Percentiles rank a stretch among this genome's conserved stretches.
These are phyloP conservation scores for Idris sp. DNA, from an alignment of 1,140 invertebrate genomes.

Conservation along the genomic window DNA sequence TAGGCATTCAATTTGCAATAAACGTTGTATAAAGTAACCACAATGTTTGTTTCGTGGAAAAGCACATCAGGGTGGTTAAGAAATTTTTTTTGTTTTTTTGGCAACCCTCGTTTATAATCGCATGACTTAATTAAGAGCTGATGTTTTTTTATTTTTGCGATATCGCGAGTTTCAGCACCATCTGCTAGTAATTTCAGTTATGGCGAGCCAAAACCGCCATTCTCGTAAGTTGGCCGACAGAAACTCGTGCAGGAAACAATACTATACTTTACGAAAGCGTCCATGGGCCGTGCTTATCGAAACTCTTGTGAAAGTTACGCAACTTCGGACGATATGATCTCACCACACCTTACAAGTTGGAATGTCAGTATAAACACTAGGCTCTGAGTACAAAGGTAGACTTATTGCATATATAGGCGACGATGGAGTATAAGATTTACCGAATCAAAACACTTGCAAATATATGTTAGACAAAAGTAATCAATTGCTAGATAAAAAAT, in stretches of 20 bases:
- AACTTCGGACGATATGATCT: conserved; percentile 55
- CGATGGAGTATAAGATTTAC: background rate
- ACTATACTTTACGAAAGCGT: conserved; percentile 53
- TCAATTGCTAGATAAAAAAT: too few relatives aligned
- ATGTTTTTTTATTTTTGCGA: conserved; percentile 40
- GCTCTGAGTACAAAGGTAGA: conserved; percentile 3
- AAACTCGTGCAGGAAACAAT: conserved; percentile 59
- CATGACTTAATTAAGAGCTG: conserved; percentile 9
- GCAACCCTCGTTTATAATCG: conserved; percentile 8
- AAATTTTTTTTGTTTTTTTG: too few relatives aligned
- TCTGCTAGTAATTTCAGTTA: conserved; percentile 63
- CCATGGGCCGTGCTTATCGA: conserved; percentile 37
- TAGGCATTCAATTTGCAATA: too few relatives aligned
- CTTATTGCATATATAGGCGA: conserved; percentile 3
- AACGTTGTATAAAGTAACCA: too few relatives aligned
- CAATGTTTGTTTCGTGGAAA: too few relatives aligned
- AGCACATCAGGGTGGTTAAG: too few relatives aligned
- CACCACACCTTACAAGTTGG: conserved; percentile 51
- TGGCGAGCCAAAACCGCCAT: conserved; percentile 49
- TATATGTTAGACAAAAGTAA: too few relatives aligned
- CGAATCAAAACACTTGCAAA: too few relatives aligned
- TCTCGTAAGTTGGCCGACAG: conserved; percentile 49
- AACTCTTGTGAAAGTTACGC: conserved; percentile 53
- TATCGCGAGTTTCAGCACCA: conserved; percentile 48
- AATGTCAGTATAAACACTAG: conserved; percentile 41